Conservation (phyloP, 2,113 vertebrate genomes). For the Gallinago media region DNA sequence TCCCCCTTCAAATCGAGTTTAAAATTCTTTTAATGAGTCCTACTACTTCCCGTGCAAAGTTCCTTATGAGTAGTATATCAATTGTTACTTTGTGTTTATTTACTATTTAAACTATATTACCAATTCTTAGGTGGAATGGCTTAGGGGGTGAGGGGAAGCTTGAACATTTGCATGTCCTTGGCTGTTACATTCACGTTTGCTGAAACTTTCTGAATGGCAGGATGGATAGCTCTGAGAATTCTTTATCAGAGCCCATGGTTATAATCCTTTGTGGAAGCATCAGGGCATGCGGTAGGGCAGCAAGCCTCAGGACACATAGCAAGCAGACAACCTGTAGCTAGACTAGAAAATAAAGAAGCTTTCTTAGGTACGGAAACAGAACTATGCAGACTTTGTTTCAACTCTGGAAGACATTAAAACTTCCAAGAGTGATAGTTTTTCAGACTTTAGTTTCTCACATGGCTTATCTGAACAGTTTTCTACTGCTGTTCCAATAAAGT, state of each 20-base stretch:
- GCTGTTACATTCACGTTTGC: neutral
- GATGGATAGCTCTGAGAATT: neutral
- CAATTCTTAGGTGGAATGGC: neutral
- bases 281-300: neutral
- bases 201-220: neutral
- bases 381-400: neutral
- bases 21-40: neutral
- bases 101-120: neutral
- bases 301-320: neutral
- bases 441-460: neutral
- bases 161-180: neutral
- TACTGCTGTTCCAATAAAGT: neutral
- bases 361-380: neutral
- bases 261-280: neutral
- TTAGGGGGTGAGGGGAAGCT: neutral
- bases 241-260: neutral
- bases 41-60: neutral
- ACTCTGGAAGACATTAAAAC: neutral
- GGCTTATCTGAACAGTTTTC: neutral
- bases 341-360: neutral
- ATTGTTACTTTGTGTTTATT: neutral
- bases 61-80: neutral
- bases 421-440: neutral
- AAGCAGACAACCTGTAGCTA: neutral
- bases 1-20: neutral